Evolutionary conservation across 1,140 invertebrate genomes (phyloP).

Genomic region (Drosophila lini): DNA sequence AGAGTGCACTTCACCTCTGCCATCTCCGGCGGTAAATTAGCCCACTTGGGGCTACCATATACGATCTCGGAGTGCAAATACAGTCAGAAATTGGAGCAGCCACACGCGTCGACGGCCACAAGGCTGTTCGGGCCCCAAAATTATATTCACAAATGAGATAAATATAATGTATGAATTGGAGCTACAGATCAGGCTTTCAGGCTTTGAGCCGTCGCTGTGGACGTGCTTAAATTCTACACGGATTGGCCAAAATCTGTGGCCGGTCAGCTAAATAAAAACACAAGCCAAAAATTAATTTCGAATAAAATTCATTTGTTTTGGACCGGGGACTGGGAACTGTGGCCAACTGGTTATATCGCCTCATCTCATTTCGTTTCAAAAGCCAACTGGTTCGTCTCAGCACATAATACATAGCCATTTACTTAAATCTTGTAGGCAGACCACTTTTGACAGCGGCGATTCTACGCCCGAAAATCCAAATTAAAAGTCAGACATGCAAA

Average conservation of each 20-base stretch:
- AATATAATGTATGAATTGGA: constrained; percentile 52
- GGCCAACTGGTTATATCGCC: constrained; percentile 65
- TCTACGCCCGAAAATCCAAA: constrained; percentile 52
- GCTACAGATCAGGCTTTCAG: constrained; percentile 57
- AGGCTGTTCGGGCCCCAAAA: constrained; percentile 63
- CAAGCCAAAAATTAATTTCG: constrained; percentile 67
- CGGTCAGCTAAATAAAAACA: constrained; percentile 59
- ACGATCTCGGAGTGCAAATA: constrained; percentile 58
- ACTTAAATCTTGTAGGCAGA: constrained; percentile 56
- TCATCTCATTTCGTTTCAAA: constrained; percentile 46
- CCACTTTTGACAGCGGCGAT: constrained; percentile 48
- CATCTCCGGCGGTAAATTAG: constrained; percentile 62
- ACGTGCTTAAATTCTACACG: constrained; percentile 63
- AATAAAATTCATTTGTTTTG: constrained; percentile 57
- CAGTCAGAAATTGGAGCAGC: constrained; percentile 68
- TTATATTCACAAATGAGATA: constrained; percentile 50
- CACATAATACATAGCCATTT: constrained; percentile 57
- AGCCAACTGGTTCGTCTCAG: constrained; percentile 66
- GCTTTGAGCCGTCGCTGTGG: constrained; percentile 31
- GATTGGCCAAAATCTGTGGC: constrained; percentile 57
- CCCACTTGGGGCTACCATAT: constrained; percentile 39
- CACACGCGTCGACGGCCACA: constrained; percentile 71
- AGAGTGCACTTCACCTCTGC: constrained; percentile 58
- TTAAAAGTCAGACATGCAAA: constrained; percentile 76
- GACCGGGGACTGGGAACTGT: constrained; percentile 28